Evolutionary conservation across 2,888 invertebrate genomes (phyloP).

Genomic region (Glyphotaelius pellucidus): DNA sequence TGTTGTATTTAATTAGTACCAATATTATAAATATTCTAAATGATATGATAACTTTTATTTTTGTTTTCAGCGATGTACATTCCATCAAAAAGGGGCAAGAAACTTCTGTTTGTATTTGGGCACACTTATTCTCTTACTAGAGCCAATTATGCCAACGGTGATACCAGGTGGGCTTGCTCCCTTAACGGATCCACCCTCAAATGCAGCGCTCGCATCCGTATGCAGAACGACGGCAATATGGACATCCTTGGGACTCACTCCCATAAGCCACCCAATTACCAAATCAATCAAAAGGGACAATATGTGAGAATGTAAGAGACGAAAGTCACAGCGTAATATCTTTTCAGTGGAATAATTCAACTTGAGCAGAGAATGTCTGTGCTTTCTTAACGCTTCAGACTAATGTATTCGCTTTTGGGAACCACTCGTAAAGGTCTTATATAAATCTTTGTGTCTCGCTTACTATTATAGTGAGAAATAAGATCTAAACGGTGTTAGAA

Average conservation of each 20-base stretch:
- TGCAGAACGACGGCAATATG: background rate
- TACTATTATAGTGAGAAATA: too few relatives aligned
- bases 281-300: constrained; percentile 2
- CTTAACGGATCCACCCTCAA: background rate
- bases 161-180: background rate
- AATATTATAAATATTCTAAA: background rate
- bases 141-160: background rate
- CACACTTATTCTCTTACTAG: background rate
- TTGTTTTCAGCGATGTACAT: background rate
- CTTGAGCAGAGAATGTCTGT: too few relatives aligned
- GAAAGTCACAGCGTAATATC: too few relatives aligned
- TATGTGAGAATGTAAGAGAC: background rate
- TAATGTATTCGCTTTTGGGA: too few relatives aligned
- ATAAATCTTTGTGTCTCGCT: too few relatives aligned
- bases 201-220: background rate
- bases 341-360: too few relatives aligned
- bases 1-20: background rate
- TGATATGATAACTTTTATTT: background rate
- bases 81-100: background rate
- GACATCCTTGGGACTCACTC: background rate
- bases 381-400: too few relatives aligned
- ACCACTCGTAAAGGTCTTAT: too few relatives aligned
- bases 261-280: background rate
- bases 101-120: background rate
- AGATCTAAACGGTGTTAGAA: too few relatives aligned